Conservation (phyloP, 1,140 invertebrate species). For the Chelonus insularis region DNA sequence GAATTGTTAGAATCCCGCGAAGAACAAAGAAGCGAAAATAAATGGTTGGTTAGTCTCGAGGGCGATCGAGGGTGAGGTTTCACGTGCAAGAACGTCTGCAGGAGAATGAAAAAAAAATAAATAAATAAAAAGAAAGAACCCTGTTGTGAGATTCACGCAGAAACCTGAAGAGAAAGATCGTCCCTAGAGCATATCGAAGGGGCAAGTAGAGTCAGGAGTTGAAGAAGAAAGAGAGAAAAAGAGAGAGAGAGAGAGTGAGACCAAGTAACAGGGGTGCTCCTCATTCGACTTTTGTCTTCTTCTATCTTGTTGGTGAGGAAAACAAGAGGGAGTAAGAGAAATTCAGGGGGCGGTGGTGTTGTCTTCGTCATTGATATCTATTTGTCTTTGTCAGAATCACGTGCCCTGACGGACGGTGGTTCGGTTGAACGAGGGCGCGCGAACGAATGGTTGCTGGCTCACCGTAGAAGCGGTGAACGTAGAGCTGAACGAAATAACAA, state of each 20-base stretch:
- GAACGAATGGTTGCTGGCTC: constrained; percentile 33
- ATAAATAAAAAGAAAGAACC: background rate
- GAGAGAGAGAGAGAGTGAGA: constrained; percentile 15
- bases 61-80: constrained; percentile 23
- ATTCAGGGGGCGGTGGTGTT: constrained; percentile 14
- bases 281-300: no score
- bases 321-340: constrained; percentile 14
- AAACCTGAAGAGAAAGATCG: no score
- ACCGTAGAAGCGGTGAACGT: constrained; percentile 41
- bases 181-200: constrained; percentile 1
- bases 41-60: constrained; percentile 16
- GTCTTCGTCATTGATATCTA: no score
- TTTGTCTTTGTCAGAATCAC: constrained; percentile 3
- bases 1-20: constrained; percentile 28
- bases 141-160: no score
- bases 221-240: constrained; percentile 10
- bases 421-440: constrained; percentile 49
- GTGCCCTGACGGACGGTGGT: constrained; percentile 30
- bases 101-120: background rate
- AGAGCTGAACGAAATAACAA: constrained; percentile 39
- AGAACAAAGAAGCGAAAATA: constrained; percentile 34
- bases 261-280: background rate
- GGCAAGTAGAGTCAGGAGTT: background rate
- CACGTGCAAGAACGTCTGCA: background rate
- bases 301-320: background rate